A percentile compares a stretch with the other conserved stretches of the same genome.
These are phyloP conservation scores for Lycia hirtaria DNA, from an alignment of 2,888 invertebrate genomes.

Conservation along the genomic window DNA sequence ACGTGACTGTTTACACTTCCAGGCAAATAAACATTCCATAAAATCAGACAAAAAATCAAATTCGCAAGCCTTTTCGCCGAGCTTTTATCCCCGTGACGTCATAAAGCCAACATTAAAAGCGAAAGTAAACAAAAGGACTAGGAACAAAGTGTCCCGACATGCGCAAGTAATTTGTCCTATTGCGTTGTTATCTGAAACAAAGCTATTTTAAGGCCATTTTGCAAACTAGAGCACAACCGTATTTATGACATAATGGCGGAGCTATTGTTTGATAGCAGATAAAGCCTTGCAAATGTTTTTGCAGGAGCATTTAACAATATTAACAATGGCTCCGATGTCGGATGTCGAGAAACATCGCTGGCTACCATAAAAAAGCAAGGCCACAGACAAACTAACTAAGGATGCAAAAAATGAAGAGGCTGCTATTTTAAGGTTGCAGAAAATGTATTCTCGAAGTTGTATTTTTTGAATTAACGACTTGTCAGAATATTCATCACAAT, in stretches of 20 bases:
- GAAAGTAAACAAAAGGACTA: constrained; percentile 66
- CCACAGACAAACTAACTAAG: constrained; percentile 44
- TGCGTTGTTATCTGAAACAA: constrained; percentile 72
- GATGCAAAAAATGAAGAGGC: constrained; percentile 39
- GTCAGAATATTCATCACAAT: not conserved
- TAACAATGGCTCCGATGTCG: constrained; percentile 60
- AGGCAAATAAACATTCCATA: constrained; percentile 3
- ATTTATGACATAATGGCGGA: constrained; percentile 64
- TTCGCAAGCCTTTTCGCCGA: constrained; percentile 34
- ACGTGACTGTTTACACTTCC: not conserved
- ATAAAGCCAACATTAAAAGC: constrained; percentile 60
- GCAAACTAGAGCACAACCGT: constrained; percentile 73
- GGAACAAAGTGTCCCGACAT: constrained; percentile 70
- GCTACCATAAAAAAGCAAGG: constrained; percentile 66
- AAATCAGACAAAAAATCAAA: constrained; percentile 23
- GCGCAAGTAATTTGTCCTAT: constrained; percentile 72
- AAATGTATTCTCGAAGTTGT: constrained; percentile 24
- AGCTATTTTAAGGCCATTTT: constrained; percentile 61
- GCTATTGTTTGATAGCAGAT: constrained; percentile 58
- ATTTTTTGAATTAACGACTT: not conserved
- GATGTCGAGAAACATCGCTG: constrained; percentile 60
- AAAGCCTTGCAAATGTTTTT: constrained; percentile 76
- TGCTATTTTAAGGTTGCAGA: constrained; percentile 34
- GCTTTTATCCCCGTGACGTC: constrained; percentile 43
- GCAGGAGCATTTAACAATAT: constrained; percentile 59